Conservation (phyloP, 2,113 vertebrate species). For the Ageneiosus marmoratus region DNA sequence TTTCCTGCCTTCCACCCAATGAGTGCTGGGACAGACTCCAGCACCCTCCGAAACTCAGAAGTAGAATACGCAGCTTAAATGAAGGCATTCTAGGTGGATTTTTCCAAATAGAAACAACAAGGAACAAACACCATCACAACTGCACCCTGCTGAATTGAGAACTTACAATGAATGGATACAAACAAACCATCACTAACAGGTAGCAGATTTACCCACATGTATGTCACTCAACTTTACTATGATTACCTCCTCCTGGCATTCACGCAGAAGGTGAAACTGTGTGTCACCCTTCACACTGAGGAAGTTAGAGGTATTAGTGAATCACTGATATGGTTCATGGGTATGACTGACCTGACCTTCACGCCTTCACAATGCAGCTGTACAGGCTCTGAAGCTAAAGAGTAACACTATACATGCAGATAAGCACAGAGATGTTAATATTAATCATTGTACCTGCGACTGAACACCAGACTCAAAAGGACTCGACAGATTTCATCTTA, state of each 20-base stretch:
- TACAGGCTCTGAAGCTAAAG: neutral
- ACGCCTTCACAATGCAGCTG: conserved; percentile 23
- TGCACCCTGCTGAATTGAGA: neutral
- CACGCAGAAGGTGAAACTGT: neutral
- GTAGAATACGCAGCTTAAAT: too few relatives aligned
- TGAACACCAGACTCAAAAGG: neutral
- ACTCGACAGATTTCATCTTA: neutral
- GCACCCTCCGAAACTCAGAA: too few relatives aligned
- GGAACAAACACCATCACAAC: too few relatives aligned
- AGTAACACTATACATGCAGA: neutral
- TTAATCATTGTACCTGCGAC: neutral
- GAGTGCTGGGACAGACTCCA: too few relatives aligned
- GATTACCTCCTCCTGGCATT: neutral
- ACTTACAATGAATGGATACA: neutral
- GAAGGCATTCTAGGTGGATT: too few relatives aligned
- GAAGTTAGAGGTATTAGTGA: conserved; percentile 40
- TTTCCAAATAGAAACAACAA: too few relatives aligned
- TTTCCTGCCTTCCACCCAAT: too few relatives aligned
- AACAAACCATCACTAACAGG: neutral
- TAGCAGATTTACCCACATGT: neutral
- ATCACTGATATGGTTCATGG: conserved; percentile 38
- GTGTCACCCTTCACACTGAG: conserved; percentile 18
- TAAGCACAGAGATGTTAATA: neutral
- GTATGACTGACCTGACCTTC: conserved; percentile 45
- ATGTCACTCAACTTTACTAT: neutral